These are phyloP conservation scores for Hyperoplus lanceolatus DNA, from an alignment of 2,797 vertebrate genomes.

Conservation along the genomic window DNA sequence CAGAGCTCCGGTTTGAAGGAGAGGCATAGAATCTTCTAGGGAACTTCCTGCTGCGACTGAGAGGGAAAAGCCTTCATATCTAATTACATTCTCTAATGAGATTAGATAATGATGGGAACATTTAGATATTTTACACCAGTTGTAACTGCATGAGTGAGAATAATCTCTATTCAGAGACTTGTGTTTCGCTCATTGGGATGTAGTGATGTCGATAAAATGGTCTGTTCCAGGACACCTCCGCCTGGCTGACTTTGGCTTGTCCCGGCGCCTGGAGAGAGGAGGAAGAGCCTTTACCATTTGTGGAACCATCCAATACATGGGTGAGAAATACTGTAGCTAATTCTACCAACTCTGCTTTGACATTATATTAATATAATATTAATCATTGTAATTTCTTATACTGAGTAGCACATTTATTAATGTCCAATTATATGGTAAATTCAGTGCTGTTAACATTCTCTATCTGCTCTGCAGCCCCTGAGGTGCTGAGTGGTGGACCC, in stretches of 20 bases:
- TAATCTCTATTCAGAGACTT: neutral
- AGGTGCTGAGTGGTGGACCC: slow-evolving; percentile 94
- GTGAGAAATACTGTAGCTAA: slow-evolving; percentile 80
- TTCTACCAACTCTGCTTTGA: neutral
- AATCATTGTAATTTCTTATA: neutral
- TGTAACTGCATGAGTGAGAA: slow-evolving; percentile 2
- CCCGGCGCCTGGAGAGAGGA: slow-evolving; percentile 90
- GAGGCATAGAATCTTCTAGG: slow-evolving; percentile 52
- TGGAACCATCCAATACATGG: slow-evolving; percentile 98
- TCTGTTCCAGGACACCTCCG: slow-evolving; percentile 91
- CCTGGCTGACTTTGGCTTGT: slow-evolving; percentile 95
- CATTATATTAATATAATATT: neutral
- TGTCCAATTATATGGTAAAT: neutral
- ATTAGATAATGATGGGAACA: slow-evolving; percentile 1
- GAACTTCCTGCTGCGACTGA: slow-evolving; percentile 13
- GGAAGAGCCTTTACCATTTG: slow-evolving; percentile 94
- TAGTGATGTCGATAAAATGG: slow-evolving; percentile 45
- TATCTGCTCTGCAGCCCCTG: slow-evolving; percentile 88
- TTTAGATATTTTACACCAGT: neutral
- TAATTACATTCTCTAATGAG: neutral
- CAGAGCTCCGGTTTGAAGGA: slow-evolving; percentile 40
- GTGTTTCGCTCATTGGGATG: neutral
- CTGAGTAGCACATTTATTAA: neutral
- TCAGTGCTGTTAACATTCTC: slow-evolving; percentile 8
- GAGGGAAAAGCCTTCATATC: slow-evolving; percentile 3